phyloP scores from a whole-genome alignment of 2,113 vertebrate species.

The Archocentrus centrarchus region DNA sequence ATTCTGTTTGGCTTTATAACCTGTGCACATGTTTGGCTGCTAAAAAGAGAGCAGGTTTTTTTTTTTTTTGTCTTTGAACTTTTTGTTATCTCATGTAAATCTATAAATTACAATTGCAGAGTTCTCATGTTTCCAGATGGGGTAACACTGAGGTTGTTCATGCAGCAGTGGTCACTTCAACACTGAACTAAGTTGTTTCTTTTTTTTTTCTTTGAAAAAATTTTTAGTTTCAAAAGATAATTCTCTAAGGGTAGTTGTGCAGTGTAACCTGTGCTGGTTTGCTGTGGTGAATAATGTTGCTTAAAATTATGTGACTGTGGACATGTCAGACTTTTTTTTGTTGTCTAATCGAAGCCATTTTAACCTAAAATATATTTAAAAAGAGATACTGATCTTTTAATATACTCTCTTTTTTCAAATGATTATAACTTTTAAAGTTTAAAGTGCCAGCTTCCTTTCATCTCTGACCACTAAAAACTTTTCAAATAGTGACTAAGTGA shows the following conservation, averaged over 20 bases:
- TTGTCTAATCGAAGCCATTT: neutral
- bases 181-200: neutral
- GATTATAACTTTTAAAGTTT: neutral
- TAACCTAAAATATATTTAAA: neutral
- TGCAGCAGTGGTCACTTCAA: neutral
- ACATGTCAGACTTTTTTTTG: neutral
- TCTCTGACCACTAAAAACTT: constrained; percentile 1
- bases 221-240: too few species aligned
- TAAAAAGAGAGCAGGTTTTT: neutral
- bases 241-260: neutral
- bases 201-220: neutral
- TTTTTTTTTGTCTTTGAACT: too few species aligned
- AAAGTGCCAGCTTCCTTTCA: neutral
- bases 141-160: neutral
- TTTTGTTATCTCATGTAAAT: neutral
- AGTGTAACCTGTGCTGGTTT: neutral
- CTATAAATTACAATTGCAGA: neutral
- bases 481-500: neutral
- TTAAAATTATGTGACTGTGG: neutral
- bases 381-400: neutral
- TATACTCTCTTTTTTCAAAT: neutral
- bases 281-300: neutral
- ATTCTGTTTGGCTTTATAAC: neutral
- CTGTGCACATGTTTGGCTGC: neutral
- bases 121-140: neutral